Conservation (phyloP, 2,888 invertebrate genomes). For the Mantis religiosa region DNA sequence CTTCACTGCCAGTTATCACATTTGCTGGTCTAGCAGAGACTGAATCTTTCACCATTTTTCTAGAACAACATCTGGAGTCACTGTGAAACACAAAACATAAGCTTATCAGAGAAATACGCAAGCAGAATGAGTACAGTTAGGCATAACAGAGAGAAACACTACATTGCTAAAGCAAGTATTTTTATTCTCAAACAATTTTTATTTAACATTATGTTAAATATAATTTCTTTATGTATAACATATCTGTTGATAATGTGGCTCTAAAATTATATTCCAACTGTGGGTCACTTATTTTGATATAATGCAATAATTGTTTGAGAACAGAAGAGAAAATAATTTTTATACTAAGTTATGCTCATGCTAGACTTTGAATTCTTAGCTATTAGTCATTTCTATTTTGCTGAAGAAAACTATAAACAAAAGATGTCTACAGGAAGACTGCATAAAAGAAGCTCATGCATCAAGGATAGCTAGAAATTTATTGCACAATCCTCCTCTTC, state of each 20-base stretch:
- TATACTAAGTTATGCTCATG: not conserved
- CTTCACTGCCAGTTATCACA: conserved; percentile 9
- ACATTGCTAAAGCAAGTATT: not conserved
- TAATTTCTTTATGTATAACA: not conserved
- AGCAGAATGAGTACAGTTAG: not conserved
- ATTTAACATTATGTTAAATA: not conserved
- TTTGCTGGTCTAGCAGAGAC: not conserved
- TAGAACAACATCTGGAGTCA: conserved; percentile 3
- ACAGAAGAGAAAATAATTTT: not conserved
- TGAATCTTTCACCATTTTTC: conserved; percentile 20
- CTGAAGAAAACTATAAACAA: not conserved
- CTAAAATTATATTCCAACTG: not conserved
- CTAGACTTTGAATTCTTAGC: not conserved
- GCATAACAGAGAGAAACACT: not conserved
- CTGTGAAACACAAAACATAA: conserved; percentile 19
- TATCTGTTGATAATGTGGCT: not conserved
- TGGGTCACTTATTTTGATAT: not conserved
- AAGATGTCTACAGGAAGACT: not conserved
- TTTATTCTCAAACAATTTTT: not conserved
- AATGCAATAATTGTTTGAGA: not conserved
- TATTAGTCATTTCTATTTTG: not conserved
- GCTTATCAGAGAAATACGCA: not conserved
- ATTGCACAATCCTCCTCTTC: not conserved
- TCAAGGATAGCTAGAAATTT: not conserved
- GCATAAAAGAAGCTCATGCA: not conserved